A percentile compares a stretch with the other conserved stretches of the same genome.
Evolutionary conservation across 2,888 invertebrate genomes (phyloP).

Genomic region (Zaprionus lineosus): DNA sequence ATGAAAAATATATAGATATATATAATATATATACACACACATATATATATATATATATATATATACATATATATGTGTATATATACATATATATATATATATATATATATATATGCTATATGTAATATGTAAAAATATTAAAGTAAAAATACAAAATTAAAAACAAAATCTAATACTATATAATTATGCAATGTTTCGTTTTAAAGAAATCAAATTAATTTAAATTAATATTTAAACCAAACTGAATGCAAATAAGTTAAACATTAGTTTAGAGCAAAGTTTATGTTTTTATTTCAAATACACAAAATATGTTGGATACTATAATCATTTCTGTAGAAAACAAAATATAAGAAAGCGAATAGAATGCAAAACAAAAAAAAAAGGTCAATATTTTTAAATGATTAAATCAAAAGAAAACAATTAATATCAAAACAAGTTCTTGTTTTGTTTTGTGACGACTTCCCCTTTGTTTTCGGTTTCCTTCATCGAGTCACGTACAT

Average conservation of each 20-base stretch:
- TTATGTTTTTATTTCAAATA: not conserved
- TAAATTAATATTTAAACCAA: not conserved
- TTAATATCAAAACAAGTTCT: too few relatives aligned
- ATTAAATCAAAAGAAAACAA: too few relatives aligned
- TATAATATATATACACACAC: conserved; percentile 63
- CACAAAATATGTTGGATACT: too few relatives aligned
- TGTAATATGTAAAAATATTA: conserved; percentile 53
- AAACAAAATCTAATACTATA: conserved; percentile 13
- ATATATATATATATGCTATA: conserved; percentile 52
- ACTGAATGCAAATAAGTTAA: not conserved
- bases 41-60: conserved; percentile 79
- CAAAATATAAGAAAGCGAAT: too few relatives aligned
- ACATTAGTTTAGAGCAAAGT: not conserved
- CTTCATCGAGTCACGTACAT: conserved; percentile 42
- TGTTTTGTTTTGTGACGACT: too few relatives aligned
- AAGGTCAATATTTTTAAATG: too few relatives aligned
- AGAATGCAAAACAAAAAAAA: too few relatives aligned
- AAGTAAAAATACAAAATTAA: conserved; percentile 22
- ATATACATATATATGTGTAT: conserved; percentile 51
- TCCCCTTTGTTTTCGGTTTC: too few relatives aligned
- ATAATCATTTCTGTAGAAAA: not conserved
- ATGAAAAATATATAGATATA: conserved; percentile 34
- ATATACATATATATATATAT: conserved; percentile 37
- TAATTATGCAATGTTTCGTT: conserved; percentile 15
- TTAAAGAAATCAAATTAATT: not conserved